These are phyloP conservation scores for Brenthis ino DNA, from an alignment of 2,888 invertebrate genomes.

Conservation along the genomic window DNA sequence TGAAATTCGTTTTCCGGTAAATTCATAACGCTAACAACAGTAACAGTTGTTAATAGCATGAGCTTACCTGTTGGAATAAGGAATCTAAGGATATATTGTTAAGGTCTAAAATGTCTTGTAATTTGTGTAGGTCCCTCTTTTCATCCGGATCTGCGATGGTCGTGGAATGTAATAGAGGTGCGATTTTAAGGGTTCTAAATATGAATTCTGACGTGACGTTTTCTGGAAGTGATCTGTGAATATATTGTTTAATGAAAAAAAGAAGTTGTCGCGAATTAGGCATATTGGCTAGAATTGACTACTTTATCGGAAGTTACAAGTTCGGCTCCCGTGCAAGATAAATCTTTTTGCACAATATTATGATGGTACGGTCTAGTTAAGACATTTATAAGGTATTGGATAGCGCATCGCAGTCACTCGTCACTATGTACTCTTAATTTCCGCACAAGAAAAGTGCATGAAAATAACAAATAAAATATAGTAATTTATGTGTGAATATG, in stretches of 20 bases:
- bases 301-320: not conserved
- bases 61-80: slow-evolving; percentile 57
- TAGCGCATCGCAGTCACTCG: too few relatives aligned
- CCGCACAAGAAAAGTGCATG: too few relatives aligned
- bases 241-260: slow-evolving; percentile 2
- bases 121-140: slow-evolving; percentile 47
- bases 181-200: slow-evolving; percentile 55
- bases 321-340: not conserved
- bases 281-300: not conserved
- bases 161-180: slow-evolving; percentile 60
- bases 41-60: too few relatives aligned
- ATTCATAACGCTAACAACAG: too few relatives aligned
- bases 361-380: too few relatives aligned
- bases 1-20: too few relatives aligned
- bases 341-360: too few relatives aligned
- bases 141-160: slow-evolving; percentile 46
- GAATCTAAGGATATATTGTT: slow-evolving; percentile 59
- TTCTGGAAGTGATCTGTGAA: slow-evolving; percentile 55
- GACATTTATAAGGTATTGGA: too few relatives aligned
- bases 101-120: slow-evolving; percentile 63
- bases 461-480: too few relatives aligned
- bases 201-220: slow-evolving; percentile 63
- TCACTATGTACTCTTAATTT: too few relatives aligned
- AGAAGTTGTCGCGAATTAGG: not conserved
- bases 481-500: too few relatives aligned